phyloP scores from a whole-genome alignment of 1,140 invertebrate species.

The Aleiodes sp. region DNA sequence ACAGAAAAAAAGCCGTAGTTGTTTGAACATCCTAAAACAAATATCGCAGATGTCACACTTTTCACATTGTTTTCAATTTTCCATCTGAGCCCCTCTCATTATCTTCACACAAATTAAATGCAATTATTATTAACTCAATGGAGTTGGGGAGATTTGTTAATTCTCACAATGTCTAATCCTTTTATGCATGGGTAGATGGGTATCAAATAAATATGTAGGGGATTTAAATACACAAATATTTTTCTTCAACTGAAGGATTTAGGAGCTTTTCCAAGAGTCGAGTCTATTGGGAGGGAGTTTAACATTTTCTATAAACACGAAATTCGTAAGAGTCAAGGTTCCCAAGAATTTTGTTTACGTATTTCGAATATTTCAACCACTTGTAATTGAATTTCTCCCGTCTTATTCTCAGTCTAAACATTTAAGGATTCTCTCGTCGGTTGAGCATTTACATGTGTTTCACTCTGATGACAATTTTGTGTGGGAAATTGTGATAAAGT shows the following conservation, averaged over 20 bases:
- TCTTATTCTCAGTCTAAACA: too few species aligned
- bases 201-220: not conserved
- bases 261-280: not conserved
- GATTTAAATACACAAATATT: not conserved
- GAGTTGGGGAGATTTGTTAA: not conserved
- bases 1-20: not conserved
- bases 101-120: not conserved
- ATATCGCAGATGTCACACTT: not conserved
- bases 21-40: not conserved
- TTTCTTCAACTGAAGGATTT: not conserved
- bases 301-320: too few species aligned
- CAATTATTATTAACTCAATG: not conserved
- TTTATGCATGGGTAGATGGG: not conserved
- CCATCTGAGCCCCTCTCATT: not conserved
- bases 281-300: too few species aligned
- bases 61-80: slow-evolving; percentile 1
- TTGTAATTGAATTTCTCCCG: not conserved
- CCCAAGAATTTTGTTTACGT: not conserved
- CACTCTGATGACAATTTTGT: too few species aligned
- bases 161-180: not conserved
- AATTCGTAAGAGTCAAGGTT: not conserved
- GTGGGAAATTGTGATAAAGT: too few species aligned
- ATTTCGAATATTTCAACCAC: not conserved
- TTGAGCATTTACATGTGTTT: too few species aligned
- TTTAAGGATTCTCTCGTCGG: too few species aligned